Conservation (phyloP, 2,113 vertebrate genomes). For the Sclerurus mexicanus region DNA sequence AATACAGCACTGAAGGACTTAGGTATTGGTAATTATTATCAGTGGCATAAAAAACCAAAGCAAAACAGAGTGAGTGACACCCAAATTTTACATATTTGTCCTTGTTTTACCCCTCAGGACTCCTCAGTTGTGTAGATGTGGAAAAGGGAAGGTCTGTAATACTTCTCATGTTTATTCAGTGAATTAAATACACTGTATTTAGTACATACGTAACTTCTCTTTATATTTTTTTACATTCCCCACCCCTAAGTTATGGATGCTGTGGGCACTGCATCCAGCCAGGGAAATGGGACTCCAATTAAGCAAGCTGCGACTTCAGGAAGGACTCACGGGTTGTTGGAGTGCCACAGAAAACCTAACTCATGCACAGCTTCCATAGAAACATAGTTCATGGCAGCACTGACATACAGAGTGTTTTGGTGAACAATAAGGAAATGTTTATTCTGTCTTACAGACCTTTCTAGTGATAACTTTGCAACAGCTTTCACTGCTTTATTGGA, state of each 20-base stretch:
- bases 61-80: neutral
- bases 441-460: neutral
- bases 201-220: neutral
- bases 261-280: neutral
- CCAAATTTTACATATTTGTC: neutral
- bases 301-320: neutral
- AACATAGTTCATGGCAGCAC: neutral
- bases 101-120: neutral
- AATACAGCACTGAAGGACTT: neutral
- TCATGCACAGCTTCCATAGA: neutral
- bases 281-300: neutral
- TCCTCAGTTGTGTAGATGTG: neutral
- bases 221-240: neutral
- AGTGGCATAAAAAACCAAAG: neutral
- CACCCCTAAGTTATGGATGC: neutral
- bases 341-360: neutral
- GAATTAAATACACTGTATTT: neutral
- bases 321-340: neutral
- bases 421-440: neutral
- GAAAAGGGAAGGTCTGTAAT: neutral
- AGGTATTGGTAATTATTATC: neutral
- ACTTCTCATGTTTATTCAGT: neutral
- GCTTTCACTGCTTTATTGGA: neutral
- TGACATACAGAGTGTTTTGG: accelerated
- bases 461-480: neutral